These are phyloP conservation scores for Amblyjoppa fuscipennis DNA, from an alignment of 2,888 invertebrate species.

Conservation along the genomic window DNA sequence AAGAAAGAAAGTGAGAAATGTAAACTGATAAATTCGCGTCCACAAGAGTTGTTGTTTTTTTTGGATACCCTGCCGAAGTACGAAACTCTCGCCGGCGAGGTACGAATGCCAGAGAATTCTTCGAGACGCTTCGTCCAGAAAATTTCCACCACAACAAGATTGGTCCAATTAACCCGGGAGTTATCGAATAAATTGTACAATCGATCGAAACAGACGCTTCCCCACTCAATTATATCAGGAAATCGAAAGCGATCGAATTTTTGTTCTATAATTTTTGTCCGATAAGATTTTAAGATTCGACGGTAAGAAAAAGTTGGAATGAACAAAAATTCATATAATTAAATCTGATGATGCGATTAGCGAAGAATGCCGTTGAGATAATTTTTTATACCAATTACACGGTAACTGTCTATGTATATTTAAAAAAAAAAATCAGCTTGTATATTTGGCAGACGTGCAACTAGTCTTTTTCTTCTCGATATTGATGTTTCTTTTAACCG, in stretches of 20 bases:
- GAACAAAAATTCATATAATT: not conserved
- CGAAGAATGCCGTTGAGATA: not conserved
- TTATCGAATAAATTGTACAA: not conserved
- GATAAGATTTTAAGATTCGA: constrained; percentile 5
- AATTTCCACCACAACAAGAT: not conserved
- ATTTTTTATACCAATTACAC: not conserved
- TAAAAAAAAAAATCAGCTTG: not conserved
- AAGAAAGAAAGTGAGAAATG: constrained; percentile 34
- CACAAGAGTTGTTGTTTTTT: constrained; percentile 26
- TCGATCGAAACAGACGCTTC: not conserved
- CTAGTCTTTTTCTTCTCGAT: not conserved
- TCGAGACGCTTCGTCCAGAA: not conserved
- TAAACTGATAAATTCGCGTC: constrained; percentile 46
- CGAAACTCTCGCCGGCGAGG: not conserved
- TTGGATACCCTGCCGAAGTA: not conserved
- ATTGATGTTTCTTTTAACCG: not conserved
- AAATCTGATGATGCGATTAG: not conserved
- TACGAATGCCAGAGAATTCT: not conserved
- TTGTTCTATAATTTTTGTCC: not conserved
- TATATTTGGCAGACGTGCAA: not conserved
- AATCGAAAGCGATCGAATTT: not conserved
- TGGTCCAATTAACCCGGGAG: not conserved
- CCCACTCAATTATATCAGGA: not conserved
- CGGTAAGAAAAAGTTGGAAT: not conserved
- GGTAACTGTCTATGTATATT: not conserved